A percentile compares a stretch with the other conserved stretches of the same genome.
Evolutionary conservation across 2,797 vertebrate genomes (phyloP).

Genomic region (Hipposideros larvatus): DNA sequence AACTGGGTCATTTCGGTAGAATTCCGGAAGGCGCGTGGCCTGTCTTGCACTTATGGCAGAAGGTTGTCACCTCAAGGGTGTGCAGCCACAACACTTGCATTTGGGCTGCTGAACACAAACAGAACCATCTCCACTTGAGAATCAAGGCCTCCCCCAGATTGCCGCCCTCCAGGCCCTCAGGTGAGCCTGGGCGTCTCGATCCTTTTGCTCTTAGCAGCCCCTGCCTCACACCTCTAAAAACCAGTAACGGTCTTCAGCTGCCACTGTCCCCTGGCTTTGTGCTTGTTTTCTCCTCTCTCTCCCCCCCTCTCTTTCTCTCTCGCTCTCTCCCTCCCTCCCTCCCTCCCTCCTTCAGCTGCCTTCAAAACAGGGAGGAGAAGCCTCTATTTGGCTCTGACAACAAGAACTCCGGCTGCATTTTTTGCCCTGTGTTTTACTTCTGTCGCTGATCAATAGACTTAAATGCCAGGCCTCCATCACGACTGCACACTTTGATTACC

Average conservation of each 20-base stretch:
- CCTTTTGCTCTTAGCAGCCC: neutral
- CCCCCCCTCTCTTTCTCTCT: neutral
- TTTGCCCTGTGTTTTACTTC: constrained; percentile 87
- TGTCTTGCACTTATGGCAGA: constrained; percentile 50
- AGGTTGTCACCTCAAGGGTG: constrained; percentile 9
- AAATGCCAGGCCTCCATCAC: constrained; percentile 92
- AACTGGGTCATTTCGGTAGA: neutral
- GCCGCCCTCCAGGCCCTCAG: neutral
- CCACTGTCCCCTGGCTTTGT: neutral
- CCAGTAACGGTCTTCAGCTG: neutral
- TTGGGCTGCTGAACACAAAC: neutral
- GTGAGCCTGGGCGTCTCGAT: neutral
- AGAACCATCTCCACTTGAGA: neutral
- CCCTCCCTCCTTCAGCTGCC: neutral
- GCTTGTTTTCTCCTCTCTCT: neutral
- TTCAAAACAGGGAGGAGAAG: constrained; percentile 86
- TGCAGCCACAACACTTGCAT: constrained; percentile 21
- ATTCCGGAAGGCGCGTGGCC: neutral
- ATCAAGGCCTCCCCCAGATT: neutral
- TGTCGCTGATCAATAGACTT: constrained; percentile 91
- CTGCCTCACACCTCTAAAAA: neutral
- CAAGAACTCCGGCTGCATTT: constrained; percentile 89
- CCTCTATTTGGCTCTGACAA: constrained; percentile 87
- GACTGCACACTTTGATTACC: constrained; percentile 80
- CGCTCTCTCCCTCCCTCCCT: neutral